Conservation (phyloP, 1,140 invertebrate genomes). For the Physella acuta region DNA sequence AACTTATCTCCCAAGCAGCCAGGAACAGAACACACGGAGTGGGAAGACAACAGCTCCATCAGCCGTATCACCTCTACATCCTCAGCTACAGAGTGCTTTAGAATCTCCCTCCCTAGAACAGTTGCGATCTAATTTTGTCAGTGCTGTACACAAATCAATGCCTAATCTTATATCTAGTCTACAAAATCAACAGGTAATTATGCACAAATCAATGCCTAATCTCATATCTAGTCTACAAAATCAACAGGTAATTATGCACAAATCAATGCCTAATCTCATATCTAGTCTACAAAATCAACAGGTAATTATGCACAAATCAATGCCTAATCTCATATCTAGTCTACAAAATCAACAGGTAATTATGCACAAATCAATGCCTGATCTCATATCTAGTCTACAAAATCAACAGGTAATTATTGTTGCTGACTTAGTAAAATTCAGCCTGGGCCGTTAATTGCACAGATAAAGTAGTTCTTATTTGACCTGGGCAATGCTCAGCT, state of each 20-base stretch:
- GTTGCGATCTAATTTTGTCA: conserved; percentile 17
- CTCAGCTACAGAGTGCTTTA: not conserved
- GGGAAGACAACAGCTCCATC: not conserved
- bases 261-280: not conserved
- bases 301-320: not conserved
- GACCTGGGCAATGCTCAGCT: too few relatives aligned
- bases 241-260: not conserved
- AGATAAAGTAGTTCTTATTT: too few relatives aligned
- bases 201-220: not conserved
- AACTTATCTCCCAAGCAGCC: not conserved
- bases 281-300: not conserved
- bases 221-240: not conserved
- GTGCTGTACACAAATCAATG: conserved; percentile 13
- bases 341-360: not conserved
- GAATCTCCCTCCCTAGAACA: conserved; percentile 11
- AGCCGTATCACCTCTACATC: not conserved
- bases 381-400: not conserved
- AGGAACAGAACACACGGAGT: not conserved
- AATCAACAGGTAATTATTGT: not conserved
- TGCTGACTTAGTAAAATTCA: too few relatives aligned
- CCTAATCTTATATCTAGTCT: conserved; percentile 4
- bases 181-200: not conserved
- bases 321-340: not conserved
- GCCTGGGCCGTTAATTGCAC: too few relatives aligned
- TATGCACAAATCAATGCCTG: not conserved